Evolutionary conservation across 2,888 invertebrate species (phyloP), one percentile per base, ranked within the genome.

Genomic region (Desoria tigrina): DNA sequence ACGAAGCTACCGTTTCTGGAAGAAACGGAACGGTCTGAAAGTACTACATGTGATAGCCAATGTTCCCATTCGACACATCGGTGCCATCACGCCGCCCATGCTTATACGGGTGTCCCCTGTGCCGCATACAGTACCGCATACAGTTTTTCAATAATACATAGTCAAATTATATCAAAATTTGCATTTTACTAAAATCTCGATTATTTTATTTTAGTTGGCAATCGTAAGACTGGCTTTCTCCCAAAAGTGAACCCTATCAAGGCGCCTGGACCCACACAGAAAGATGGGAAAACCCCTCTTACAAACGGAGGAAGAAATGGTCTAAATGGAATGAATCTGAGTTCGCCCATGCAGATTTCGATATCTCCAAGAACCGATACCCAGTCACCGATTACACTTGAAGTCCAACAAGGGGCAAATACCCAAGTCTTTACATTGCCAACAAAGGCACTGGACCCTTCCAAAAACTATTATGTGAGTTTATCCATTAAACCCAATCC

Each of bases 401-500:
- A 75, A 53, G 70, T 75, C 4, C 74, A 75, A 57, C 75, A 75
- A 56, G 75, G 75, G n/a, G 54, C 67, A 78, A 90, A 90, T 78
- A 91, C 92, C 80, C 79, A 79, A 72, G 84, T 93, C 73, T 92
- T 93, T 78, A 89, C 92, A 77, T 84, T 94, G 80, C 94, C 94
- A 60, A 88, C 92, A 23, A 91, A 93, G 78, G 88, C 87, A 79
- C 82, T 94, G 77, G 92, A 94, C 80, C 90, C 89, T 79, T 91
- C 90, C 79, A 94, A 93, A 81, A 85, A 91, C 78, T 94, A 94
- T 81, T 93, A 92, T 80, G 93, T 94, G 66, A 94, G 93, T 57
- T 93, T 94, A 79, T 93, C 93, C 32, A 92, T 94, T 2, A 90
- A 90, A 80, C 77, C 77, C 21, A 68, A 68, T 7, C 61, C 68